A percentile compares a stretch with the other conserved stretches of the same genome.
Conservation (phyloP, 2,113 vertebrate genomes). For the Laticauda laticaudata region DNA sequence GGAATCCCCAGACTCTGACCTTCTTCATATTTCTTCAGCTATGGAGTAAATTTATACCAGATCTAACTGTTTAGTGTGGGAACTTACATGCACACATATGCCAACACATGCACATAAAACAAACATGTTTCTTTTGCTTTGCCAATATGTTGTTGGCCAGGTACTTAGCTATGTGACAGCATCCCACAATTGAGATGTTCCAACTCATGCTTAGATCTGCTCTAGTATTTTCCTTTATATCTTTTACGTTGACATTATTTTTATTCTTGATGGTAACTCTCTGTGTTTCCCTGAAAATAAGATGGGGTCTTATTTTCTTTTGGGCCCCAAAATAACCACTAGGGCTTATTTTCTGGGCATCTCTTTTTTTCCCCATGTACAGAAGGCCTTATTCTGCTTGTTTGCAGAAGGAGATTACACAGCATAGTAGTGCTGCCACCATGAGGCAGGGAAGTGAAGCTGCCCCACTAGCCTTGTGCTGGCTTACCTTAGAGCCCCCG, state of each 20-base stretch:
- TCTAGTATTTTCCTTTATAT: neutral
- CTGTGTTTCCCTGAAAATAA: no score
- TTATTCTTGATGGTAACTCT: neutral
- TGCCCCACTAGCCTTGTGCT: no score
- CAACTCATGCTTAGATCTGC: neutral
- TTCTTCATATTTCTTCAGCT: neutral
- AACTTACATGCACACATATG: neutral
- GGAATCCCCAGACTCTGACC: neutral
- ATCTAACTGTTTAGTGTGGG: neutral
- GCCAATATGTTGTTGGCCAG: neutral
- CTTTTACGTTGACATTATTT: neutral
- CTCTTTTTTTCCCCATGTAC: no score
- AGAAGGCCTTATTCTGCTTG: no score
- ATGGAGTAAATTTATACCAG: neutral
- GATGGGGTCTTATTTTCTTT: no score
- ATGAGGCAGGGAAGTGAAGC: no score
- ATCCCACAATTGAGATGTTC: neutral
- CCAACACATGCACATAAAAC: neutral
- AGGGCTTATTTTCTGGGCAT: no score
- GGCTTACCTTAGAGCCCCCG: no score
- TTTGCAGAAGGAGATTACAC: no score
- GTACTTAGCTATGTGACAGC: neutral
- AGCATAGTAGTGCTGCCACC: no score
- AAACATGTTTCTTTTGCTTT: neutral
- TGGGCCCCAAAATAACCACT: no score